These are phyloP conservation scores for Teinopalpus imperialis DNA, from an alignment of 2,888 invertebrate species.

Conservation along the genomic window DNA sequence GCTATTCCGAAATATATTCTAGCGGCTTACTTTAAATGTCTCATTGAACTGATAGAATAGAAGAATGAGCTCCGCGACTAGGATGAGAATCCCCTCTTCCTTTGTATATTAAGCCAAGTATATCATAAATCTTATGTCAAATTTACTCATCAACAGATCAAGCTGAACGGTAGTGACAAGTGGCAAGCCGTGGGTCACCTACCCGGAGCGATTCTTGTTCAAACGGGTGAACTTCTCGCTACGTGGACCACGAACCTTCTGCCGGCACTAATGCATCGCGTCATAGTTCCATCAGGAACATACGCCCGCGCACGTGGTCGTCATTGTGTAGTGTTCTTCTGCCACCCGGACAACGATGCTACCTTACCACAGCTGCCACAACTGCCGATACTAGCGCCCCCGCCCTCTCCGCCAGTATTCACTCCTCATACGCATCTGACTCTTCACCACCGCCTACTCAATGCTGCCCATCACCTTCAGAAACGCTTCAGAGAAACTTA, in stretches of 20 bases:
- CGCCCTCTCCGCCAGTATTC: slow-evolving; percentile 63
- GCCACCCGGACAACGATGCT: slow-evolving; percentile 85
- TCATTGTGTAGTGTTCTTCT: slow-evolving; percentile 90
- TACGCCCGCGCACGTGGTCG: slow-evolving; percentile 84
- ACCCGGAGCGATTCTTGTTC: slow-evolving; percentile 88
- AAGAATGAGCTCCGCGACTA: too few relatives aligned
- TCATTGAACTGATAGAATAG: too few relatives aligned
- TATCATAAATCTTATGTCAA: too few relatives aligned
- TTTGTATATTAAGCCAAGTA: too few relatives aligned
- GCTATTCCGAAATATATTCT: too few relatives aligned
- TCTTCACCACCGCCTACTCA: slow-evolving; percentile 82
- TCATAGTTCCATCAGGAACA: slow-evolving; percentile 86
- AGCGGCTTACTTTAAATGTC: too few relatives aligned
- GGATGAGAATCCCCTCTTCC: too few relatives aligned
- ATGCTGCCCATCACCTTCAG: slow-evolving; percentile 87
- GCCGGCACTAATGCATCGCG: slow-evolving; percentile 88
- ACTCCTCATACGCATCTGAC: slow-evolving; percentile 68
- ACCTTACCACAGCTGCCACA: slow-evolving; percentile 74
- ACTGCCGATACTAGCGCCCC: slow-evolving; percentile 50
- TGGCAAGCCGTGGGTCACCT: slow-evolving; percentile 89
- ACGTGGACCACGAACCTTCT: slow-evolving; percentile 88
- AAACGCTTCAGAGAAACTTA: slow-evolving; percentile 87
- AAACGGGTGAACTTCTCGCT: slow-evolving; percentile 88
- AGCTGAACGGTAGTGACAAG: slow-evolving; percentile 83
- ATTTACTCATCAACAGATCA: slow-evolving; percentile 69